Evolutionary conservation across 2,797 vertebrate genomes (phyloP), one percentile per base, ranked within the genome.

Genomic region (Crocidura indochinensis): DNA sequence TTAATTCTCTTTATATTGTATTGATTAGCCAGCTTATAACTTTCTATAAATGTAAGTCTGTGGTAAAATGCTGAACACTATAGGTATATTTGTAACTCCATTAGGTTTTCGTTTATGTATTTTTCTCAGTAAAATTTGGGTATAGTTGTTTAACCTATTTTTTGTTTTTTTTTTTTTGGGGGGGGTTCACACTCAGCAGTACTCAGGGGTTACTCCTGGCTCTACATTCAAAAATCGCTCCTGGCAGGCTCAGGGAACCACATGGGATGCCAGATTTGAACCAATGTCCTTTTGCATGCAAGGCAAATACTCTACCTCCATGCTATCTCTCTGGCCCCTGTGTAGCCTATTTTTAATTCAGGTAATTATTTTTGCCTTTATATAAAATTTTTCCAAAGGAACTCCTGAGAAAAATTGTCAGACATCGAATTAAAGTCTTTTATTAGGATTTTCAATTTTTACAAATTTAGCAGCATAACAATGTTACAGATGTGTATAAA

Each of bases 321-420:
- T 38, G 38, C 38, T 38, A 38, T 38, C 38, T 38, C 38, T 38
- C 38, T 5, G 38, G 38, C 38, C 38, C 38, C 38, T n/a, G n/a
- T n/a, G n/a, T n/a, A 17, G n/a, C n/a, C n/a, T 44, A 22, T 81
- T 86, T 60, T 44, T 17, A 2, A 78, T 31, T 44, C 22, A 73
- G 3, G 38, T 67, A 47, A 67, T 88, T 84, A 85, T 75, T 51
- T 94, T 93, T 82, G 65, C 22, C 75, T 88, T 10, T 51, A 76
- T 4, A 12, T 24, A 10, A 29, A 68, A 31, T 73, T 87, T 81
- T 64, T 84, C 24, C 83, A 56, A 60, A 74, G 20, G 26, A 81
- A 20, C 8, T 29, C 22, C 24, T 74, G 14, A 24, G 24, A 62
- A 71, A 31, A 73, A 86, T 0, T 71, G n/a, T 69, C 11, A 51